These are phyloP conservation scores for Amblyopsis rosae DNA, from an alignment of 2,113 vertebrate species.

Conservation along the genomic window DNA sequence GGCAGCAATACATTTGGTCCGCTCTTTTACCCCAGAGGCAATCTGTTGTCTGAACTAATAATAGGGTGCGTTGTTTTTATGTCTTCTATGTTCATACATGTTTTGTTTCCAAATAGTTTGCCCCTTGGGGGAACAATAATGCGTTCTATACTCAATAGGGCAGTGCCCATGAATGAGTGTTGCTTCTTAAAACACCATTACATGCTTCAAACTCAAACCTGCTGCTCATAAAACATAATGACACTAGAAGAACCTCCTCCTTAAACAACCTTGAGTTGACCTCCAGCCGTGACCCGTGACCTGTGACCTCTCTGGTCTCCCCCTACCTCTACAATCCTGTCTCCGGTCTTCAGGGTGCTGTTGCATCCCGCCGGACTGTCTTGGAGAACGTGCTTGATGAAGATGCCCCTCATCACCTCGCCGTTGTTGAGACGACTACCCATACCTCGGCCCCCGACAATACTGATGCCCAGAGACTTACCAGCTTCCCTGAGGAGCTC, in stretches of 20 bases:
- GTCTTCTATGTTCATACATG: too few relatives aligned
- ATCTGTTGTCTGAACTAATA: too few relatives aligned
- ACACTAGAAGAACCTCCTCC: background rate
- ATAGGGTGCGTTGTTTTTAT: too few relatives aligned
- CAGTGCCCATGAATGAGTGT: too few relatives aligned
- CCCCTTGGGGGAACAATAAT: too few relatives aligned
- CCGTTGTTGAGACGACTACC: constrained; percentile 94
- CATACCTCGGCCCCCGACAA: constrained; percentile 96
- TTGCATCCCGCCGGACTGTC: constrained; percentile 95
- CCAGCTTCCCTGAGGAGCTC: constrained; percentile 90
- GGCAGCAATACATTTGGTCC: too few relatives aligned
- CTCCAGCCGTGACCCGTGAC: too few relatives aligned
- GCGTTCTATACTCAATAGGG: too few relatives aligned
- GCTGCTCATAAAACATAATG: background rate
- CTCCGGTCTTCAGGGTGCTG: constrained; percentile 92
- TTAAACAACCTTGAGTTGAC: background rate
- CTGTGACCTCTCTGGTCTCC: background rate
- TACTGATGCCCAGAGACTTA: constrained; percentile 97
- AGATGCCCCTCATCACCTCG: constrained; percentile 98
- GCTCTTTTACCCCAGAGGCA: too few relatives aligned
- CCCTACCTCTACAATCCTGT: constrained; percentile 92
- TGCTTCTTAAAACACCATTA: too few relatives aligned
- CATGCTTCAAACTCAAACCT: too few relatives aligned
- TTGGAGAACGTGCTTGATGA: constrained; percentile 96
- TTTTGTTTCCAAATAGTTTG: too few relatives aligned